Evolutionary conservation across 2,797 vertebrate genomes (phyloP).

Genomic region (Notoglanidium macrostoma): DNA sequence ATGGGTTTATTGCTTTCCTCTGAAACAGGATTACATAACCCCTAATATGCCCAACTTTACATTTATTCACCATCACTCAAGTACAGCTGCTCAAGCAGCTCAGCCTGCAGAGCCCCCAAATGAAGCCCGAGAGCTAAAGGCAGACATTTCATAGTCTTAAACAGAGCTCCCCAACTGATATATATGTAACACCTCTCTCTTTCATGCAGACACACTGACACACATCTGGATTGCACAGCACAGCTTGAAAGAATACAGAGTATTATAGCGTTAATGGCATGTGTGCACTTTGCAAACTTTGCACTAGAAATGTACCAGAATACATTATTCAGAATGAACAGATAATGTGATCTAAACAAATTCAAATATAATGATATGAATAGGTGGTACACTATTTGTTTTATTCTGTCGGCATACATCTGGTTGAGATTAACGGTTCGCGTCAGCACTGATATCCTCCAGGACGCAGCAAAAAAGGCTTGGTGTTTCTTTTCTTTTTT

Average conservation of each 20-base stretch:
- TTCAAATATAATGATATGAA: conserved; percentile 1
- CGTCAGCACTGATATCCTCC: too few relatives aligned
- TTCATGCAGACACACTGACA: conserved; percentile 21
- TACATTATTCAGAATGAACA: not conserved
- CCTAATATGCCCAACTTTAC: conserved; percentile 26
- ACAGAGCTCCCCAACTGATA: conserved; percentile 38
- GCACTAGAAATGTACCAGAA: not conserved
- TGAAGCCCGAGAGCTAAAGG: conserved; percentile 24
- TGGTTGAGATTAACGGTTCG: not conserved
- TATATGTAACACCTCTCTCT: conserved; percentile 19
- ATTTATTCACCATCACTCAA: conserved; percentile 24
- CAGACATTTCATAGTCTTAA: conserved; percentile 38
- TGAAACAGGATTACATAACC: conserved; percentile 24
- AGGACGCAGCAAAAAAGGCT: not conserved
- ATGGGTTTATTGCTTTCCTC: conserved; percentile 2
- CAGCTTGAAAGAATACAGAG: not conserved
- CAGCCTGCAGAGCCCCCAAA: not conserved
- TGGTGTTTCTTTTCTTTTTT: not conserved
- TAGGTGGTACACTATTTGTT: not conserved
- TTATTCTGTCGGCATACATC: not conserved
- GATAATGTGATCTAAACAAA: not conserved
- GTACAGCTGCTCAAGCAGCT: conserved; percentile 3
- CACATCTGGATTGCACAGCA: not conserved
- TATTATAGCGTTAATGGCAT: not conserved
- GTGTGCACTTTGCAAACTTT: not conserved